Conservation (phyloP, 2,888 invertebrate species). For the Mythimna ferrago region DNA sequence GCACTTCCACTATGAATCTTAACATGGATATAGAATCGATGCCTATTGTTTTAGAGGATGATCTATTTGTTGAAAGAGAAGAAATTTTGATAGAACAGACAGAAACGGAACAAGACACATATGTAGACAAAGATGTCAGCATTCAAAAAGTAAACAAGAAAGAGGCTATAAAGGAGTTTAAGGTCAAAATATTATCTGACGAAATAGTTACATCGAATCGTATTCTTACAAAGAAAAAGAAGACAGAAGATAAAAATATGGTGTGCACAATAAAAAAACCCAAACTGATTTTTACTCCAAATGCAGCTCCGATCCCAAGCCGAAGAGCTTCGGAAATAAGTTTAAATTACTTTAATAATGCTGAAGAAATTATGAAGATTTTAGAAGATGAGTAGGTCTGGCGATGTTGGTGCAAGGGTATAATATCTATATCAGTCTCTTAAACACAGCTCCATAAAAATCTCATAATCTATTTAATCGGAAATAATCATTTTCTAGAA, state of each 20-base stretch:
- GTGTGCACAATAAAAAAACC: slow-evolving; percentile 26
- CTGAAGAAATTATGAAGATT: slow-evolving; percentile 27
- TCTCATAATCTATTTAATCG: too few relatives aligned
- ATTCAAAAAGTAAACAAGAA: slow-evolving; percentile 30
- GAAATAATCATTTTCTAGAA: too few relatives aligned
- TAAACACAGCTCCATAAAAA: too few relatives aligned
- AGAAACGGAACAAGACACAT: slow-evolving; percentile 31
- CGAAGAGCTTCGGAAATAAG: slow-evolving; percentile 32
- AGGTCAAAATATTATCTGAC: slow-evolving; percentile 31
- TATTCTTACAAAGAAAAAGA: slow-evolving; percentile 28
- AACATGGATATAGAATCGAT: slow-evolving; percentile 37
- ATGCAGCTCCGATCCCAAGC: slow-evolving; percentile 34
- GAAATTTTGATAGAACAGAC: slow-evolving; percentile 31
- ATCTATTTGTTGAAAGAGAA: slow-evolving; percentile 31
- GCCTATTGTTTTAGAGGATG: slow-evolving; percentile 35
- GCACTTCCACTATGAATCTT: slow-evolving; percentile 34
- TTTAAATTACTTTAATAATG: slow-evolving; percentile 33
- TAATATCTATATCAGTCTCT: slow-evolving; percentile 12
- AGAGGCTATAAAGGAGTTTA: slow-evolving; percentile 29
- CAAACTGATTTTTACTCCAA: slow-evolving; percentile 31
- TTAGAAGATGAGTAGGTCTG: slow-evolving; percentile 27
- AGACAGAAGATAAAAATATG: slow-evolving; percentile 26
- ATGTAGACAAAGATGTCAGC: slow-evolving; percentile 32
- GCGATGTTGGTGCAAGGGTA: slow-evolving; percentile 16
- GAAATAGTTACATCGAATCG: slow-evolving; percentile 27